Evolutionary conservation across 2,113 vertebrate genomes (phyloP), one percentile per base, ranked within the genome.

Genomic region (Pelecanus crispus): DNA sequence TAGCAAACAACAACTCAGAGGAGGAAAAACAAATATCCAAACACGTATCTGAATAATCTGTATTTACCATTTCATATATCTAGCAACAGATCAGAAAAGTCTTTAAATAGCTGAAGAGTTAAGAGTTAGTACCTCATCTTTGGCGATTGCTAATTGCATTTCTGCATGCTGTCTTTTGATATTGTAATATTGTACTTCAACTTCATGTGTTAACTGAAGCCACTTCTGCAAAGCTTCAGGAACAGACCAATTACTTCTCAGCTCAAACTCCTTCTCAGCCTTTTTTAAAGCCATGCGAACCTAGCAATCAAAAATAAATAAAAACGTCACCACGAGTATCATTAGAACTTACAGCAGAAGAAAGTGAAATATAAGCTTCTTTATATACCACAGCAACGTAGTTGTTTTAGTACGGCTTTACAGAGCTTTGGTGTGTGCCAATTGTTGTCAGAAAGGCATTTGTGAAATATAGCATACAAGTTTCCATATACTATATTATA

Each of bases 131-230:
- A 99, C 99, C 99, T 99, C 99, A 11, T 99, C 99, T 97, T 99
- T 99, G 89, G 99, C 99, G 24, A 99, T 98, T 42, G 98, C 98
- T 74, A 99, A 97, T 47, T 99, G 99, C 92, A 99, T 98, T 98
- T 99, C 99, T 5, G 99, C 99, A 52, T 97, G 99, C 89, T 99
- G 99, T n/a, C 99, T 99, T 98, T 99, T 99, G 95, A 99, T 99
- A 96, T 99, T 99, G 97, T 99, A 99, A 98, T 99, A 99, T 5
- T 99, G 99, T 15, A 99, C 99, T 98, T 99, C 99, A 71, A 99
- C 99, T 97, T 99, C 99, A 11, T 99, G 99, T 7, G 99, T 99
- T 94, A 99, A 98, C 97, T 99, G 99, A 40, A 99, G 99, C 99
- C 99, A 99, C 97, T 99, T 99, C 95, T 99, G 99, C 67, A 99